These are phyloP conservation scores for Hephaestus fuliginosus DNA, from an alignment of 2,797 vertebrate species.

Conservation along the genomic window DNA sequence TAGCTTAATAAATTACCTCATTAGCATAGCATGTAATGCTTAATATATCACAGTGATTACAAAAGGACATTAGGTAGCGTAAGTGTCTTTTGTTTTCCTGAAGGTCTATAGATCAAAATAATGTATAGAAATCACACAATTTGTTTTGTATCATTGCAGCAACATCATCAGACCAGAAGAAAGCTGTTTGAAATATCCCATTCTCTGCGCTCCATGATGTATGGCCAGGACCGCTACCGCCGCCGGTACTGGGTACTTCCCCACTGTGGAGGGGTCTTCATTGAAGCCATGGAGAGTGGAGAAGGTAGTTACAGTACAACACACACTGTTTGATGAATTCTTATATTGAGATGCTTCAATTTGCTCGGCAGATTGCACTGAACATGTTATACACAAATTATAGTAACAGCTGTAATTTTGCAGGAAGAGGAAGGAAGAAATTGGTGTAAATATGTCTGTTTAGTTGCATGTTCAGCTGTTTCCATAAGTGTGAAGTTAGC, in stretches of 20 bases:
- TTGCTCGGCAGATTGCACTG: background rate
- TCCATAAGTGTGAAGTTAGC: slow-evolving; percentile 31
- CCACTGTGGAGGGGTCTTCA: slow-evolving; percentile 96
- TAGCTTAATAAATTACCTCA: slow-evolving; percentile 58
- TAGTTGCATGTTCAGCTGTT: slow-evolving; percentile 32
- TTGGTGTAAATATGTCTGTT: slow-evolving; percentile 24
- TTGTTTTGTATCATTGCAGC: slow-evolving; percentile 82
- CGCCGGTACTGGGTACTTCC: slow-evolving; percentile 98
- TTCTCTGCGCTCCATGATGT: slow-evolving; percentile 96
- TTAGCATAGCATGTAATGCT: slow-evolving; percentile 51
- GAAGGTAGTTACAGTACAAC: slow-evolving; percentile 88
- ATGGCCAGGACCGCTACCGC: slow-evolving; percentile 96
- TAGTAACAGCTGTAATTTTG: slow-evolving; percentile 17
- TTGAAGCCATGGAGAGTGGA: slow-evolving; percentile 97
- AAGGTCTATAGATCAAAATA: slow-evolving; percentile 32
- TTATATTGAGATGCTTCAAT: background rate
- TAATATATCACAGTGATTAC: slow-evolving; percentile 55
- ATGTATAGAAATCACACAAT: slow-evolving; percentile 16
- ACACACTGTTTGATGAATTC: background rate
- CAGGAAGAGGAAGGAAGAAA: slow-evolving; percentile 18
- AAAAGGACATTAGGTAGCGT: slow-evolving; percentile 14
- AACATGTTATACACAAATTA: slow-evolving; percentile 8
- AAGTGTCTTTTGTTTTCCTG: slow-evolving; percentile 39
- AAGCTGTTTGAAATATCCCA: slow-evolving; percentile 98
- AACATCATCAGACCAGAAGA: slow-evolving; percentile 96